These are phyloP conservation scores for Drosophila kambysellisi DNA, from an alignment of 2,888 invertebrate genomes.

Conservation along the genomic window DNA sequence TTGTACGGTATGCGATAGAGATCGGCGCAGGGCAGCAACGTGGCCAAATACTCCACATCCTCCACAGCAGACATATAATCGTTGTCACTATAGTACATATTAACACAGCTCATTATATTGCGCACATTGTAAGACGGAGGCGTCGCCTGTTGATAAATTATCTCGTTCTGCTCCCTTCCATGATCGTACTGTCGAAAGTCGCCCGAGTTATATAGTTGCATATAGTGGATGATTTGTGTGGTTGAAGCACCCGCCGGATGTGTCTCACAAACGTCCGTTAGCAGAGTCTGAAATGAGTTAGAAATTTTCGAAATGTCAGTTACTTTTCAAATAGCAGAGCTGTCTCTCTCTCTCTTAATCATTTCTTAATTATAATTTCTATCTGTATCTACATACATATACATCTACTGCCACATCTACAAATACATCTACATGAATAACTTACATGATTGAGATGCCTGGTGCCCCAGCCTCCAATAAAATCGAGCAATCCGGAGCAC, in stretches of 20 bases:
- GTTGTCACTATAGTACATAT: constrained; percentile 88
- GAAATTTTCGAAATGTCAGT: neutral
- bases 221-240: constrained; percentile 90
- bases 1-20: constrained; percentile 85
- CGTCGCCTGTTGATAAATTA: constrained; percentile 86
- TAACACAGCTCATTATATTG: constrained; percentile 87
- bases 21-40: constrained; percentile 86
- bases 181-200: constrained; percentile 87
- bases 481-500: constrained; percentile 78
- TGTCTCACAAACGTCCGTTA: constrained; percentile 89
- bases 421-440: constrained; percentile 2
- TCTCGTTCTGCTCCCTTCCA: constrained; percentile 86
- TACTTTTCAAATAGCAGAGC: neutral
- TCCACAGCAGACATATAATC: constrained; percentile 88
- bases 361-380: neutral
- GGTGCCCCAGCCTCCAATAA: constrained; percentile 83
- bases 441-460: constrained; percentile 82
- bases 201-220: constrained; percentile 87
- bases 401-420: too few species aligned
- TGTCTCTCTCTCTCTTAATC: neutral
- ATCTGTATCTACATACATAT: too few species aligned
- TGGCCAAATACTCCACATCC: constrained; percentile 86
- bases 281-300: constrained; percentile 86
- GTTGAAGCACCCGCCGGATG: constrained; percentile 90
- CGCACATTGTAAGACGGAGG: constrained; percentile 88